Evolutionary conservation across 2,113 vertebrate species (phyloP).

Genomic region (Acanthochromis polyacanthus): DNA sequence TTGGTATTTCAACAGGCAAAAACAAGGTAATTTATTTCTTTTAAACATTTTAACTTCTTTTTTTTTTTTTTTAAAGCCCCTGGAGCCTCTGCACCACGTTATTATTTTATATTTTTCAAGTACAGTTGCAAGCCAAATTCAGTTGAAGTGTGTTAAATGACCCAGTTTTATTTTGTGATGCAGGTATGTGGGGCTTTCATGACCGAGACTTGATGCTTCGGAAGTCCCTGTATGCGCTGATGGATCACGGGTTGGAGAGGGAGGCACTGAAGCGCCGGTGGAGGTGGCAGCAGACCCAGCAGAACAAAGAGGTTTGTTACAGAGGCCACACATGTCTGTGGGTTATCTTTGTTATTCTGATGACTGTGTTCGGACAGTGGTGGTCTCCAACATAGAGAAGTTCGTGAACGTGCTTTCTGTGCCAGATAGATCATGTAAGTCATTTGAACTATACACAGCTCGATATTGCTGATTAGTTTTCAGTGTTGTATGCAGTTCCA

Average conservation of each 20-base stretch:
- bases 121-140: background rate
- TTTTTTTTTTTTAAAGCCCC: too few relatives aligned
- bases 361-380: too few relatives aligned
- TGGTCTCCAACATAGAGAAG: too few relatives aligned
- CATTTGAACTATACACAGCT: too few relatives aligned
- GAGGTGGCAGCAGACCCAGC: slow-evolving; percentile 98
- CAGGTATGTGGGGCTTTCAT: slow-evolving; percentile 99
- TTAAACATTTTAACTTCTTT: too few relatives aligned
- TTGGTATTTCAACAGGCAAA: background rate
- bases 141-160: background rate
- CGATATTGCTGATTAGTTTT: too few relatives aligned
- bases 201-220: slow-evolving; percentile 94
- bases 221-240: slow-evolving; percentile 92
- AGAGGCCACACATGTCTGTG: background rate
- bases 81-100: background rate
- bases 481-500: too few relatives aligned
- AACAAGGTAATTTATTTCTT: background rate
- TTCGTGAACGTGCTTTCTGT: too few relatives aligned
- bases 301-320: slow-evolving; percentile 95
- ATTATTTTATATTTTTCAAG: background rate
- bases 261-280: slow-evolving; percentile 92
- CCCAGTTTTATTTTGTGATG: accelerated
- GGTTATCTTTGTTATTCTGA: background rate
- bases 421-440: too few relatives aligned
- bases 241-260: slow-evolving; percentile 92